phyloP scores from a whole-genome alignment of 2,888 invertebrate genomes.

The Megaustenia siamemsis region DNA sequence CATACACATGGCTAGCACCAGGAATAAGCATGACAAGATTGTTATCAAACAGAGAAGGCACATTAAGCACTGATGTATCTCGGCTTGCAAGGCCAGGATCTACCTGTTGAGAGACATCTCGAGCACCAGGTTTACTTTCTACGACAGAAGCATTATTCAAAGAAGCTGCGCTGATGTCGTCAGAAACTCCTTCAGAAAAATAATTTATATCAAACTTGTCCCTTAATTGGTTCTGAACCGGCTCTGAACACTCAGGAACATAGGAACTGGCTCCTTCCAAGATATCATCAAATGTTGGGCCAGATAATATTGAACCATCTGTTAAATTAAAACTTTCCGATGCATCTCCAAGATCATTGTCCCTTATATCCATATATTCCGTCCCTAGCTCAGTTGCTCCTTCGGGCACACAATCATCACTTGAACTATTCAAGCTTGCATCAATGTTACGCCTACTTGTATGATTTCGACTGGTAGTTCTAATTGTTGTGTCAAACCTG shows the following conservation, averaged over 20 bases:
- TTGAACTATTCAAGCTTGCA: no score
- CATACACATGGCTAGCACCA: conserved; percentile 27
- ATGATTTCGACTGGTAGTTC: no score
- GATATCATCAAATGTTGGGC: background rate
- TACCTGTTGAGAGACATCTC: conserved; percentile 27
- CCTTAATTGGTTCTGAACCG: background rate
- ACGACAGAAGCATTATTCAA: background rate
- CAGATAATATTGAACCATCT: background rate
- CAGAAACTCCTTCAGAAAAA: background rate
- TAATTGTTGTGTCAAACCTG: background rate
- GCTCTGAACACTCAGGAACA: background rate
- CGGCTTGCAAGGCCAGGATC: background rate
- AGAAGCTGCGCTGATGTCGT: background rate
- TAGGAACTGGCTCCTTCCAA: background rate
- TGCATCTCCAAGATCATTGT: background rate
- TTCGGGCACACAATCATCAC: background rate
- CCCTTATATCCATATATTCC: background rate
- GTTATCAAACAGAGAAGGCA: conserved; percentile 36
- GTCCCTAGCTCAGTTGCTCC: background rate
- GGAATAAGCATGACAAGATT: conserved; percentile 31
- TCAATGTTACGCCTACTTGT: background rate
- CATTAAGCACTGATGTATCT: background rate
- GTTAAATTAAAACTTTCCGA: background rate
- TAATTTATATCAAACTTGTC: background rate
- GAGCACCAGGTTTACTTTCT: conserved; percentile 9